Conservation (phyloP, 2,797 vertebrate genomes). For the Coranthus polyacanthus region DNA sequence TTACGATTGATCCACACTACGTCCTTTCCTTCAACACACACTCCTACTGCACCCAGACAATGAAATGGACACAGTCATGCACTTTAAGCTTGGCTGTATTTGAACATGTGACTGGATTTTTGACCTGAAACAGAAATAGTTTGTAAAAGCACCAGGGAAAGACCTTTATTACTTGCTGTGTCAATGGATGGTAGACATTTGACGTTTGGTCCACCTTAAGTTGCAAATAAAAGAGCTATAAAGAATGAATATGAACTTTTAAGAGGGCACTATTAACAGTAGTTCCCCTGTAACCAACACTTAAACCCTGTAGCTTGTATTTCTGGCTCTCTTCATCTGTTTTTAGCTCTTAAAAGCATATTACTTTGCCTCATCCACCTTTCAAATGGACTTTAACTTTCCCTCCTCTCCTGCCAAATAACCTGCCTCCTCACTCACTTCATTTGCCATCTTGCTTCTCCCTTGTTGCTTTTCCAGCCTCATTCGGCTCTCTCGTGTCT, state of each 20-base stretch:
- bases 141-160: neutral
- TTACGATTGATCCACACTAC: neutral
- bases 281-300: constrained; percentile 28
- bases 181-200: neutral
- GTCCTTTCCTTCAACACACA: constrained; percentile 5
- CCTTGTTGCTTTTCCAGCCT: constrained; percentile 49
- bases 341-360: constrained; percentile 38
- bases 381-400: constrained; percentile 43
- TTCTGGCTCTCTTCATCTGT: constrained; percentile 21
- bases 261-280: constrained; percentile 12
- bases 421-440: constrained; percentile 45
- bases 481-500: constrained; percentile 40
- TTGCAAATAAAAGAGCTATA: constrained; percentile 27
- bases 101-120: neutral
- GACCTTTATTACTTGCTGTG: neutral
- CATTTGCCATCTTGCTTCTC: constrained; percentile 34
- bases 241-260: constrained; percentile 16
- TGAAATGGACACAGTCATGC: neutral
- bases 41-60: neutral
- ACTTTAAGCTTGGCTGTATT: neutral
- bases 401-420: constrained; percentile 39
- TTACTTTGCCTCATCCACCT: constrained; percentile 36
- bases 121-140: neutral
- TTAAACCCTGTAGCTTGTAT: constrained; percentile 13
- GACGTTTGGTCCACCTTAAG: neutral